Percentiles rank a stretch among this genome's conserved stretches.
Evolutionary conservation across 1,140 invertebrate genomes (phyloP).

Genomic region (Stegodyphus dumicola): DNA sequence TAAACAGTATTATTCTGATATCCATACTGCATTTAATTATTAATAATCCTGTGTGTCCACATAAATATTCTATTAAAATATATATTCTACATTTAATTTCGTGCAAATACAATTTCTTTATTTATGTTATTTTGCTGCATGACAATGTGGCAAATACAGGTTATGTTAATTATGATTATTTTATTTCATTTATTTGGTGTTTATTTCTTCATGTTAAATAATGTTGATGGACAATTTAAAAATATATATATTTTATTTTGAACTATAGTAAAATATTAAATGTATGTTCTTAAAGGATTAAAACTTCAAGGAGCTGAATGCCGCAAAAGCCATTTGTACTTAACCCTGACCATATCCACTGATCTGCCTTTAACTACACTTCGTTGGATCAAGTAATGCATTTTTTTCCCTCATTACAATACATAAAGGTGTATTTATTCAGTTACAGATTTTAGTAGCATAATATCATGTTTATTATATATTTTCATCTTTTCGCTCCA

Average conservation of each 20-base stretch:
- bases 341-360: conserved; percentile 95
- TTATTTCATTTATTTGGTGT: not conserved
- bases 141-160: not conserved
- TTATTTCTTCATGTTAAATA: no score
- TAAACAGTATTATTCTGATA: no score
- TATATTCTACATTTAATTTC: no score
- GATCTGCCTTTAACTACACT: conserved; percentile 89
- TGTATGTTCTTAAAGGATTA: conserved; percentile 73
- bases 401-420: not conserved
- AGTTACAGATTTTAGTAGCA: not conserved
- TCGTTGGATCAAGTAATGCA: conserved; percentile 79
- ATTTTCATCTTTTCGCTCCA: not conserved
- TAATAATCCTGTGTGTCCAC: no score
- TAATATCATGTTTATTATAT: not conserved
- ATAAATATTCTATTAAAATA: no score
- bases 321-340: conserved; percentile 86
- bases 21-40: no score
- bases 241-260: no score
- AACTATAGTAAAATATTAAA: no score
- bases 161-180: not conserved
- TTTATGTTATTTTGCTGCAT: not conserved
- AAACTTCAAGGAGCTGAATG: conserved; percentile 96
- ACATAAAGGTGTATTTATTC: no score
- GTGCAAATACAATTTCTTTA: not conserved
- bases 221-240: no score